These are phyloP conservation scores for Drusus annulatus DNA, from an alignment of 1,140 invertebrate genomes.

Conservation along the genomic window DNA sequence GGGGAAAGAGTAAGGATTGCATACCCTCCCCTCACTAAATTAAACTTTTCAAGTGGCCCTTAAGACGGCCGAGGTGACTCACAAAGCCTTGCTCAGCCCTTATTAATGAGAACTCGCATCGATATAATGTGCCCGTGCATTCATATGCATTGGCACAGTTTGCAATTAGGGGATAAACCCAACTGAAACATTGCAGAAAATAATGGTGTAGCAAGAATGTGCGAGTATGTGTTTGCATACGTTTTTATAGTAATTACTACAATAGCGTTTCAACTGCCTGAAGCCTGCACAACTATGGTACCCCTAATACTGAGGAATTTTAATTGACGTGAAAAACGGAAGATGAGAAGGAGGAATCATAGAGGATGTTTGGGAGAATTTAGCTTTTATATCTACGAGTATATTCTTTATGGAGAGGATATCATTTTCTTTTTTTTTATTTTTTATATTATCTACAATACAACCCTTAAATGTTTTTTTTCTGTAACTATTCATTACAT, in stretches of 20 bases:
- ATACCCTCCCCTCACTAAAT: conserved; percentile 45
- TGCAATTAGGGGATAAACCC: too few relatives aligned
- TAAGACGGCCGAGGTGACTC: conserved; percentile 40
- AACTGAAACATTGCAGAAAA: too few relatives aligned
- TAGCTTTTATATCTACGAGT: too few relatives aligned
- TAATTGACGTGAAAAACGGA: too few relatives aligned
- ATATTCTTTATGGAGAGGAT: too few relatives aligned
- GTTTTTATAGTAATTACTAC: background rate
- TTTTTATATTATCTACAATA: too few relatives aligned
- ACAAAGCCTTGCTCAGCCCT: conserved; percentile 13
- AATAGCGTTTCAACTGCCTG: background rate
- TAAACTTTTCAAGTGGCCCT: conserved; percentile 54
- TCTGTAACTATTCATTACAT: too few relatives aligned
- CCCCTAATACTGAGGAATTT: too few relatives aligned
- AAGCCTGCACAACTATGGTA: background rate
- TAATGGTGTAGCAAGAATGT: background rate
- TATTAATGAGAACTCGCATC: conserved; percentile 30
- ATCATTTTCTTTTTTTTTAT: too few relatives aligned
- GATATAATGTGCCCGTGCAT: background rate
- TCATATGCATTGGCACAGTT: background rate
- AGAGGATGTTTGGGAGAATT: too few relatives aligned
- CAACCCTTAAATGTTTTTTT: too few relatives aligned
- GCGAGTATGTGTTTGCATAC: background rate
- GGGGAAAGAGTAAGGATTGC: conserved; percentile 23
- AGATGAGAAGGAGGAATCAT: too few relatives aligned